A percentile compares a stretch with the other conserved stretches of the same genome.
Evolutionary conservation across 2,113 vertebrate genomes (phyloP).

Genomic region (Ibidorhyncha struthersii): DNA sequence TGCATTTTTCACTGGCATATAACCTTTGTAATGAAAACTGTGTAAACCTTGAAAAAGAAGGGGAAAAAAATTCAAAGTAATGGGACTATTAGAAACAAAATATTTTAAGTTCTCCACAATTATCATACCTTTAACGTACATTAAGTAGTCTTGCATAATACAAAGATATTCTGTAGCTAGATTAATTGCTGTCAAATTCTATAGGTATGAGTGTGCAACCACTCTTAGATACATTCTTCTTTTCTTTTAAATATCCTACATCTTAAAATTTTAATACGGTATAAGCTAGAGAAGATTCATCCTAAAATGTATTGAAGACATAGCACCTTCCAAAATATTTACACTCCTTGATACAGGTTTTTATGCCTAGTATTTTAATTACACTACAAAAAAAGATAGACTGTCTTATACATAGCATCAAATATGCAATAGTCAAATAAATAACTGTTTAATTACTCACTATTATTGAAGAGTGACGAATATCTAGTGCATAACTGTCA

Average conservation of each 20-base stretch:
- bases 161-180: neutral
- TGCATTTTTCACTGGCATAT: neutral
- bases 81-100: neutral
- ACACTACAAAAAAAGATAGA: neutral
- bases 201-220: neutral
- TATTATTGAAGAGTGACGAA: constrained; percentile 87
- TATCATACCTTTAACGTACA: neutral
- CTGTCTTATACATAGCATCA: neutral
- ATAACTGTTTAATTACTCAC: constrained; percentile 73
- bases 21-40: neutral
- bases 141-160: neutral
- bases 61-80: neutral
- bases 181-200: neutral
- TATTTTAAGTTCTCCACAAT: neutral
- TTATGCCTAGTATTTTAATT: neutral
- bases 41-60: neutral
- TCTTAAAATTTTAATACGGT: neutral
- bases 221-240: neutral
- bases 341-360: neutral
- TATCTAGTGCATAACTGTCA: constrained; percentile 86
- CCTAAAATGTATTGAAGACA: neutral
- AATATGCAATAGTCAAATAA: neutral
- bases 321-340: neutral
- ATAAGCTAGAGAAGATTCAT: neutral
- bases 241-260: neutral